These are phyloP conservation scores for Proterorhinus semilunaris DNA, from an alignment of 2,113 vertebrate species.

Conservation along the genomic window DNA sequence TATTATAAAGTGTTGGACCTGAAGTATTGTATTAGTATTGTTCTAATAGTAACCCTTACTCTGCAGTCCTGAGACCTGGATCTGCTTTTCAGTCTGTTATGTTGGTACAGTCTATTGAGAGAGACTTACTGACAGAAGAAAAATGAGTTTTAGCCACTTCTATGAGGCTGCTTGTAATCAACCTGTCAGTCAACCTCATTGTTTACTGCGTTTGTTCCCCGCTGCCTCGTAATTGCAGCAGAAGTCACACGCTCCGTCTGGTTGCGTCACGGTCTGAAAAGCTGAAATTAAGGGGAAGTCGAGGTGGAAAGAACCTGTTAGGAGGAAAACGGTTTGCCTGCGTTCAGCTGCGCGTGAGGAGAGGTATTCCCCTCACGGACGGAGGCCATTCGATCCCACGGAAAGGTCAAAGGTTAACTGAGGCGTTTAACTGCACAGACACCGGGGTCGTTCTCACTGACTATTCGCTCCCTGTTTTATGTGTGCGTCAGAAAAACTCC, in stretches of 20 bases:
- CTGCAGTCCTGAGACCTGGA: background rate
- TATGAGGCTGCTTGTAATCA: constrained; percentile 8
- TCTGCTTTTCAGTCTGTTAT: too few relatives aligned
- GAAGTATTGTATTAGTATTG: background rate
- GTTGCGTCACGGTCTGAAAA: constrained; percentile 42
- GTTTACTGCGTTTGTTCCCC: constrained; percentile 24
- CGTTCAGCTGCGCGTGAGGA: constrained; percentile 11
- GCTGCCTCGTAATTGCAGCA: constrained; percentile 6
- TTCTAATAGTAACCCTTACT: background rate
- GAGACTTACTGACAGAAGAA: background rate
- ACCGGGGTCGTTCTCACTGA: background rate
- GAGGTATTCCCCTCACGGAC: constrained; percentile 71
- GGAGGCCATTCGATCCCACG: constrained; percentile 18
- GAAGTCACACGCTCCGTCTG: background rate
- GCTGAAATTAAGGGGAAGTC: constrained; percentile 58
- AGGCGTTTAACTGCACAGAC: constrained; percentile 33
- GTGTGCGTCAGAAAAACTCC: too few relatives aligned
- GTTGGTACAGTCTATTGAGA: constrained; percentile 3
- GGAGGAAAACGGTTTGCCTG: constrained; percentile 33
- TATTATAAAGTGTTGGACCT: too few relatives aligned
- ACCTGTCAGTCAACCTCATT: constrained; percentile 12
- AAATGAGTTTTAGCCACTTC: background rate
- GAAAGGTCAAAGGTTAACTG: constrained; percentile 18
- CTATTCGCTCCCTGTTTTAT: background rate
- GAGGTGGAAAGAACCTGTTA: constrained; percentile 73